Evolutionary conservation across 2,888 invertebrate species (phyloP).

Genomic region (Caenorhabditis imperialis): DNA sequence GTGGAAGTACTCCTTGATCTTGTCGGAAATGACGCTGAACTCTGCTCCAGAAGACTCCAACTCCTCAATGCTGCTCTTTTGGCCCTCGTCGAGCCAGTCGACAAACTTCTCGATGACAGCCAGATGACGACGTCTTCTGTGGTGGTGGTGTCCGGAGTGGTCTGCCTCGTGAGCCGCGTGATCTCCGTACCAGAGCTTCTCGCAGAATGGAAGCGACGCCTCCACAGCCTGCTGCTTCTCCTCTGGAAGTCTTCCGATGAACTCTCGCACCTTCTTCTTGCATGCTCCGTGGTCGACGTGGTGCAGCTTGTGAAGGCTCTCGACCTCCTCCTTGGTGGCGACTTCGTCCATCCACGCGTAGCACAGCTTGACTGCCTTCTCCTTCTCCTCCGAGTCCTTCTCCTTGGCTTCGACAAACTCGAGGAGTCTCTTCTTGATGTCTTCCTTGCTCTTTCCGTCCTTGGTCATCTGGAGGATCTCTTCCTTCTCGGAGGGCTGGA

Average conservation of each 20-base stretch:
- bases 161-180: conserved; percentile 44
- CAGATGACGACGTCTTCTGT: conserved; percentile 52
- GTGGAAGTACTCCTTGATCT: conserved; percentile 60
- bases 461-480: conserved; percentile 49
- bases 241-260: conserved; percentile 56
- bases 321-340: conserved; percentile 67
- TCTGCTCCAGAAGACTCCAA: conserved; percentile 42
- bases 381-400: conserved; percentile 49
- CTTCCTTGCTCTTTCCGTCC: conserved; percentile 59
- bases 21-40: conserved; percentile 46
- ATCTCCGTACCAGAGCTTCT: conserved; percentile 67
- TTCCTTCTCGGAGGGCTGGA: conserved; percentile 29
- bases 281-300: conserved; percentile 65
- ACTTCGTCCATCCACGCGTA: conserved; percentile 70
- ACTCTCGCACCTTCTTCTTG: conserved; percentile 65
- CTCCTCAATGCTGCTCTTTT: conserved; percentile 42
- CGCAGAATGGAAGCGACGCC: conserved; percentile 69
- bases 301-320: conserved; percentile 65
- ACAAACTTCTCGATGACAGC: conserved; percentile 57
- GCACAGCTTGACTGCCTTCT: conserved; percentile 56
- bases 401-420: conserved; percentile 54
- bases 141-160: conserved; percentile 44
- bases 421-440: conserved; percentile 66
- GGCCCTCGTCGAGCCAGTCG: conserved; percentile 56
- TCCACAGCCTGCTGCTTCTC: conserved; percentile 58